Evolutionary conservation across 2,797 vertebrate genomes (phyloP).

Genomic region (Muraenolepis orangiensis): DNA sequence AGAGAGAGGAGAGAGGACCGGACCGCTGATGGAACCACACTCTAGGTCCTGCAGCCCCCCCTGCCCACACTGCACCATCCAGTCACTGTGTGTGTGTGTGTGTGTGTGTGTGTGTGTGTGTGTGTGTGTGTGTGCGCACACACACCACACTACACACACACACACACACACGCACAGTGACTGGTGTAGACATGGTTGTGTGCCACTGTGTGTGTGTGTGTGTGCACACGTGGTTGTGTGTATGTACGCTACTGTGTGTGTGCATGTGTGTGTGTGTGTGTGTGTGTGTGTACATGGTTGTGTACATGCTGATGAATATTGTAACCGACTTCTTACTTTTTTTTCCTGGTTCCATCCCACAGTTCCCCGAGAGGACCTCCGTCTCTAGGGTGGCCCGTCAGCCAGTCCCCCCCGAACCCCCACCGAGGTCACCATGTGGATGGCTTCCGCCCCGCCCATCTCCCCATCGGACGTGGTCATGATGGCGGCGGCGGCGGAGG

Average conservation of each 20-base stretch:
- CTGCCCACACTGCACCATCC: background rate
- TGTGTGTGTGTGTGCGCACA: conserved; percentile 2
- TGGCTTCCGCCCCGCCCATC: conserved; percentile 47
- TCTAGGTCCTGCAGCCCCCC: background rate
- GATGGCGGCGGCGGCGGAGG: background rate
- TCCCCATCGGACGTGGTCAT: conserved; percentile 35
- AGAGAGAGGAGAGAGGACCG: conserved; percentile 25
- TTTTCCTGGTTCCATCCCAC: conserved; percentile 13
- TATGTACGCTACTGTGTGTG: no score
- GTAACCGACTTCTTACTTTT: conserved; percentile 23
- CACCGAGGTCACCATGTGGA: conserved; percentile 28
- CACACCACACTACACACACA: no score
- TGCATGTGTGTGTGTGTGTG: conserved; percentile 18
- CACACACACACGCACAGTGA: no score
- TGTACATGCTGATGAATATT: conserved; percentile 28
- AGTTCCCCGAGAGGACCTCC: background rate
- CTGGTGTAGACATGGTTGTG: no score
- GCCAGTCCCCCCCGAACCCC: background rate
- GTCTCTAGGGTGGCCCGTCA: background rate
- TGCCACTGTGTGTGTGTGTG: conserved; percentile 11
- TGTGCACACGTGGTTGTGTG: no score
- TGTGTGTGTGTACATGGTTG: background rate
- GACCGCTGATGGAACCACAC: background rate
- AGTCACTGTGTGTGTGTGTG: conserved; percentile 15
- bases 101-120: conserved; percentile 23